Conservation (phyloP, 92 coral and sea anemone species). For the Hydrozoanthus gracilis region DNA sequence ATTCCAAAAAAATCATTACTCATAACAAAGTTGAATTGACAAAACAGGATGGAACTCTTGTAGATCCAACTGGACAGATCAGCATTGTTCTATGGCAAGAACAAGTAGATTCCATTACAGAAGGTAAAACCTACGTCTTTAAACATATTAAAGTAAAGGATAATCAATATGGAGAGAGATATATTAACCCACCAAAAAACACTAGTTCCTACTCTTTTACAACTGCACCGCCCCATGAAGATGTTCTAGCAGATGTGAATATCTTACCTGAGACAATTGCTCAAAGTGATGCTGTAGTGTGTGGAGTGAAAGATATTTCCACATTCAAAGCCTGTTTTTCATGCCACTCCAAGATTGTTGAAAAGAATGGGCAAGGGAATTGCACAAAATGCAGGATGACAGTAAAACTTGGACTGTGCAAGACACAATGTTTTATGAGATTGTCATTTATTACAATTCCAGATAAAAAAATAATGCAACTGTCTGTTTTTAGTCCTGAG, state of each 20-base stretch:
- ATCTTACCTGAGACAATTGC: constrained; percentile 39
- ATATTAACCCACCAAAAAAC: constrained; percentile 53
- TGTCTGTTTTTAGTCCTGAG: constrained; percentile 33
- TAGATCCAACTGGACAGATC: constrained; percentile 53
- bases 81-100: constrained; percentile 41
- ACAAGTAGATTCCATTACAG: constrained; percentile 21
- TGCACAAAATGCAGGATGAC: background rate
- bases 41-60: constrained; percentile 43
- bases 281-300: background rate
- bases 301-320: constrained; percentile 40
- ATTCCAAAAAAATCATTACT: constrained; percentile 49
- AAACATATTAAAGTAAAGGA: constrained; percentile 41
- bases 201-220: constrained; percentile 17
- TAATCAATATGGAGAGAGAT: constrained; percentile 33
- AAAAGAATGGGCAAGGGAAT: background rate
- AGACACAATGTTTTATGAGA: background rate
- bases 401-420: background rate
- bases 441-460: constrained; percentile 8
- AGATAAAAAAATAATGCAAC: constrained; percentile 14
- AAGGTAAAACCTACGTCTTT: constrained; percentile 44
- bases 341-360: background rate
- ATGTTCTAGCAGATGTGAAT: constrained; percentile 39
- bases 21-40: constrained; percentile 20
- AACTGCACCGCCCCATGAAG: constrained; percentile 17
- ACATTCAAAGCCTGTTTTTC: background rate